Percentiles rank a stretch among this genome's conserved stretches.
Evolutionary conservation across 2,113 vertebrate species (phyloP).

Genomic region (Calidris pygmaea): DNA sequence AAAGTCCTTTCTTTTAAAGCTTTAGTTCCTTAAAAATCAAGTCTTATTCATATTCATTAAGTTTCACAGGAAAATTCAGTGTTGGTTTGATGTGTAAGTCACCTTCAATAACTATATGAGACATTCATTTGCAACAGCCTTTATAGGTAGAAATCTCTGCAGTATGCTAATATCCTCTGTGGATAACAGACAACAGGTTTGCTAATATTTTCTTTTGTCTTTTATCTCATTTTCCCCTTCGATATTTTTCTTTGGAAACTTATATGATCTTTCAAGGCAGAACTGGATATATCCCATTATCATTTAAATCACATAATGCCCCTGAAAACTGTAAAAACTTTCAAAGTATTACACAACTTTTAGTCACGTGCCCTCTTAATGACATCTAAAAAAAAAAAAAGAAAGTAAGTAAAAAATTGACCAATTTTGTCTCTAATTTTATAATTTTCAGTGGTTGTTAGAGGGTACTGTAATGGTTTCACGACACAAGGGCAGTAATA

Average conservation of each 20-base stretch:
- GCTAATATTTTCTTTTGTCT: conserved; percentile 6
- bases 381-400: not conserved
- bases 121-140: conserved; percentile 10
- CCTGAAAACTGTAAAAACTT: conserved; percentile 16
- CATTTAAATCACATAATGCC: not conserved
- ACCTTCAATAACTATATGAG: conserved; percentile 27
- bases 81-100: conserved; percentile 42
- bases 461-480: not conserved
- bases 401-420: not conserved
- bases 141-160: conserved; percentile 37
- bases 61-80: conserved; percentile 47
- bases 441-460: not conserved
- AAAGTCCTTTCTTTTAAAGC: not conserved
- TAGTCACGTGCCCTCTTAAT: not conserved
- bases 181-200: conserved; percentile 2
- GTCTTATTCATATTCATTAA: conserved; percentile 43
- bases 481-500: not conserved
- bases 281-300: not conserved
- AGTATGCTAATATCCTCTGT: not conserved
- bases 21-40: conserved; percentile 5
- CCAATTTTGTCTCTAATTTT: not conserved
- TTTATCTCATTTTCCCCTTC: not conserved
- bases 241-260: conserved; percentile 11
- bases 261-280: not conserved
- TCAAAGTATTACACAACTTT: not conserved